Base-by-base conservation (phyloP, 2,797 vertebrate genomes). In the Pipistrellus nathusii region DNA sequence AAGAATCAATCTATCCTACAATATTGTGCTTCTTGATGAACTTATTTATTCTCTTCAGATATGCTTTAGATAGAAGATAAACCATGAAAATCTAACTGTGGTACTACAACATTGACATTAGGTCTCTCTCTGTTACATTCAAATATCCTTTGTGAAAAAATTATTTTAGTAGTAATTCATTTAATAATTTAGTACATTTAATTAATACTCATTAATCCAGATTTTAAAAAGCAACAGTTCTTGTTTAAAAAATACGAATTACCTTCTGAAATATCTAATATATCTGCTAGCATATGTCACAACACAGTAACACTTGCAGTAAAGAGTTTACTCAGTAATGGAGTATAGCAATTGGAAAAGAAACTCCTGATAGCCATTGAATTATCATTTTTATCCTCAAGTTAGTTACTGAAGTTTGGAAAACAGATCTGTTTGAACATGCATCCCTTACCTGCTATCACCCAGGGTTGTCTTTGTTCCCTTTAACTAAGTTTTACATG, bases 381-480 rank as follows among this genome's bases (percentile, higher is more conserved):
- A 20, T 95, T 85, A 88, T 53, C 30, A 41, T 75, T 88, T 57
- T 91, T 89, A 84, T 41, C 41, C 12, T 96, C 27, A 21, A 9
- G 32, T 85, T 87, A 48, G 62, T 95, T 55, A 30, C 41, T 78
- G 93, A 32, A 30, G 53, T 90, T 75, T 53, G 46, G 51, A 93
- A 88, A 94, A 88, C 10, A 53, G 53, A 87, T 20, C 92, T 46
- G 62, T 13, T 75, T 86, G 80, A 96, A 85, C 73, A 91, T 78
- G 80, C 68, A 96, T 17, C 68, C 94, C 76, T 97, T 94, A 96
- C 94, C 96, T 97, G 95, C 73, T 93, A 93, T 85, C 95, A 97
- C 48, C 87, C 53, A 95, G 32, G 88, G 80, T 66, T 94, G 85
- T 81, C 62, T 85, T 80, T 84, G 68, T 68, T 94, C 27, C 23